Evolutionary conservation across 1,140 invertebrate genomes (phyloP), one percentile per base, ranked within the genome.

Genomic region (Aleiodes sp.): DNA sequence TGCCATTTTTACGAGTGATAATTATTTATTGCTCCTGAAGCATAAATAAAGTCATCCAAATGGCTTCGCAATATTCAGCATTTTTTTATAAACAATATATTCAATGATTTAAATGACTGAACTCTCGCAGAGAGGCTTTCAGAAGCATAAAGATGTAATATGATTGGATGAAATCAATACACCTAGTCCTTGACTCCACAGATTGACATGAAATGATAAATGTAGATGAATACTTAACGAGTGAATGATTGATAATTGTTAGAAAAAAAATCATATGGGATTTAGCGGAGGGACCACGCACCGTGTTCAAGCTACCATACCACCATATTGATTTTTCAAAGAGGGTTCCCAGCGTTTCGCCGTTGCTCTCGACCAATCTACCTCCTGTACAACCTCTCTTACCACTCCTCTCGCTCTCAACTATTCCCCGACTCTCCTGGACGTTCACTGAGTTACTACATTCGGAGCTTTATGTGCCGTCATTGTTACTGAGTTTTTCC

Each of bases 271-370:
- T 59, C 4, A 66, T 29, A 39, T 31, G 57, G 12, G 24, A 67
- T 21, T 52, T 21, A 10, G 46, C 26, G 21, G 46, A 73, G 71
- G 70, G 72, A 74, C 72, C 75, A 80, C 77, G 76, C 80, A 79
- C 76, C 77, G 75, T 79, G 80, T 75, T 79, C 76, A 78, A 72
- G 76, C 80, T 66, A 78, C 73, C 68, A 26, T 41, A 39, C 35
- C 80, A 78, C 78, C 78, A 84, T 83, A 84, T 84, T 84, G 82
- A 84, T 84, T 84, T 83, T 84, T 79, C 73, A 74, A 72, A 52
- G 57, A 76, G 70, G 70, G 74, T 78, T 77, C 72, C 76, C 70
- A 74, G 43, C 76, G 72, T 76, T 76, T 78, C 73, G 74, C 74
- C 74, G 67, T 69, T 14, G 31, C 21, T 28, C 31, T 62, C 52